Conservation (phyloP, 2,113 vertebrate genomes). For the Pycnonotus jocosus region DNA sequence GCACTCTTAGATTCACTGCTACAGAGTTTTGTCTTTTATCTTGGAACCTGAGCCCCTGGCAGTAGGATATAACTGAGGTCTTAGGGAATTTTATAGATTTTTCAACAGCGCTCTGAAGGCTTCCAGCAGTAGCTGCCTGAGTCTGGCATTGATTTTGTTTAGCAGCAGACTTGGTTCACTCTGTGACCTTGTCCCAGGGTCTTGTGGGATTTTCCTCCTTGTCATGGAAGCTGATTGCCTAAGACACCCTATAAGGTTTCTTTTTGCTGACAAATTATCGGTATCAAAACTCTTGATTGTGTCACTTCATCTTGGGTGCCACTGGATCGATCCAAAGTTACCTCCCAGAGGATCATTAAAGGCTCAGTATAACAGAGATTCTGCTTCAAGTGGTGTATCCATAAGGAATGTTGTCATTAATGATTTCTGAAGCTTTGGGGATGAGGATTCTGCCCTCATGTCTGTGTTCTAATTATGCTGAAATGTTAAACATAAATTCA, state of each 20-base stretch:
- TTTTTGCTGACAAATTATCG: not conserved
- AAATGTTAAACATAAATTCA: conserved; percentile 2
- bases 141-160: not conserved
- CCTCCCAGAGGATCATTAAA: not conserved
- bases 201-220: not conserved
- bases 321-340: not conserved
- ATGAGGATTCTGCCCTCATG: not conserved
- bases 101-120: rapidly evolving
- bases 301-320: not conserved
- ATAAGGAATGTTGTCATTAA: not conserved
- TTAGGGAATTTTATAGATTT: not conserved
- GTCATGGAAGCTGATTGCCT: not conserved
- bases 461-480: not conserved
- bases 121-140: not conserved
- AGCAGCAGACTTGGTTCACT: not conserved
- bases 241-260: not conserved
- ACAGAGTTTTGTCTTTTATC: not conserved
- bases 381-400: not conserved
- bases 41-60: not conserved
- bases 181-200: not conserved
- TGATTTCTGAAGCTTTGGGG: not conserved
- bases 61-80: not conserved
- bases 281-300: not conserved
- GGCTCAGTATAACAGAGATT: not conserved
- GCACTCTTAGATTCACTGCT: not conserved